phyloP scores from a whole-genome alignment of 2,113 vertebrate genomes.

The Rhabdornis inornatus region DNA sequence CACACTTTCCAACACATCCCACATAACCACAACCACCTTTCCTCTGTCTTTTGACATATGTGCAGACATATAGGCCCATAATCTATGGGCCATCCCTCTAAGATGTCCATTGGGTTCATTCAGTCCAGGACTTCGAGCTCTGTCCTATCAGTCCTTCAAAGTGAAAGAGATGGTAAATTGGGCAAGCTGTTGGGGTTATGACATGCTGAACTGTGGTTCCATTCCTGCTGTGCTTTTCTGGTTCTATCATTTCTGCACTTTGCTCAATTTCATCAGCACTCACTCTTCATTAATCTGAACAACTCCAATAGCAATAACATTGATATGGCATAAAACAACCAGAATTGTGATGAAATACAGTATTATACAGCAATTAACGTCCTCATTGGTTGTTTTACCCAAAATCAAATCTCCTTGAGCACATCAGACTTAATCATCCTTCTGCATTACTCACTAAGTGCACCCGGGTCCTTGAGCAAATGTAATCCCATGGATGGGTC shows the following conservation, averaged over 20 bases:
- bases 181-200: neutral
- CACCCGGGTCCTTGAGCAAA: neutral
- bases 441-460: neutral
- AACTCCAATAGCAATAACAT: neutral
- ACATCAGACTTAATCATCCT: neutral
- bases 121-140: neutral
- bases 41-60: neutral
- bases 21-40: neutral
- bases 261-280: neutral
- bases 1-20: neutral
- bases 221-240: neutral
- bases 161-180: neutral
- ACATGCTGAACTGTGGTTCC: neutral
- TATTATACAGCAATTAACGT: fast-evolving
- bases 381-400: neutral
- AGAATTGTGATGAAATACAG: neutral
- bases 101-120: neutral
- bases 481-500: neutral
- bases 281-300: neutral
- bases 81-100: neutral
- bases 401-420: neutral
- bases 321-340: neutral
- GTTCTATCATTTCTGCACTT: neutral
- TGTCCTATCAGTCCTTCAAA: neutral
- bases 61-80: neutral